Evolutionary conservation across 2,888 invertebrate genomes (phyloP).

Genomic region (Xestia rhomboidea): DNA sequence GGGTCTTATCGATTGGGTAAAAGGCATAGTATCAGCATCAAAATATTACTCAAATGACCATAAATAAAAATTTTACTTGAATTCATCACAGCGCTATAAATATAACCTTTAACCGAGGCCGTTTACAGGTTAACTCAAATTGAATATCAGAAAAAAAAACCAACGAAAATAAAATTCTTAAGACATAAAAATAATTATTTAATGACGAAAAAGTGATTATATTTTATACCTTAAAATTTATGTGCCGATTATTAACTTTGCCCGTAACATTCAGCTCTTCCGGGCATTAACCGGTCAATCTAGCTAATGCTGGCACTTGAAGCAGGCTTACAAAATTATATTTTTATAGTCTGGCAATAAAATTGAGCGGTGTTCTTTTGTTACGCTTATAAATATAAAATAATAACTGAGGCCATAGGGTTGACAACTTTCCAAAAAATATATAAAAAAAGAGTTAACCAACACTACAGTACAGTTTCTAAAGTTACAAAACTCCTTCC

Average conservation of each 20-base stretch:
- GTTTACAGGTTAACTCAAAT: conserved; percentile 20
- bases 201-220: conserved; percentile 46
- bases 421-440: conserved; percentile 8
- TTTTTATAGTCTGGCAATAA: conserved; percentile 64
- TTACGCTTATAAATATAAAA: conserved; percentile 64
- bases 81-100: too few species aligned
- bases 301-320: conserved; percentile 53
- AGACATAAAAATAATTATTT: conserved; percentile 48
- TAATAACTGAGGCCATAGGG: conserved; percentile 51
- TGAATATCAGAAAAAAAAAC: conserved; percentile 18
- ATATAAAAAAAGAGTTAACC: background rate
- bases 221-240: conserved; percentile 46
- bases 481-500: background rate
- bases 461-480: background rate
- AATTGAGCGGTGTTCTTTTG: conserved; percentile 62
- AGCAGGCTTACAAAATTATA: conserved; percentile 58
- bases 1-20: background rate
- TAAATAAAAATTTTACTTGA: conserved; percentile 1
- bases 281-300: conserved; percentile 58
- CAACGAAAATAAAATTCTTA: conserved; percentile 15
- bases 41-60: background rate
- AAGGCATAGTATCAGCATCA: background rate
- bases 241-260: conserved; percentile 49
- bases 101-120: background rate
- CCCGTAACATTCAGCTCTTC: conserved; percentile 43